Evolutionary conservation across 37 sponge, comb jelly and placozoan genomes (phyloP).

Genomic region (Hexactinellida sp.): DNA sequence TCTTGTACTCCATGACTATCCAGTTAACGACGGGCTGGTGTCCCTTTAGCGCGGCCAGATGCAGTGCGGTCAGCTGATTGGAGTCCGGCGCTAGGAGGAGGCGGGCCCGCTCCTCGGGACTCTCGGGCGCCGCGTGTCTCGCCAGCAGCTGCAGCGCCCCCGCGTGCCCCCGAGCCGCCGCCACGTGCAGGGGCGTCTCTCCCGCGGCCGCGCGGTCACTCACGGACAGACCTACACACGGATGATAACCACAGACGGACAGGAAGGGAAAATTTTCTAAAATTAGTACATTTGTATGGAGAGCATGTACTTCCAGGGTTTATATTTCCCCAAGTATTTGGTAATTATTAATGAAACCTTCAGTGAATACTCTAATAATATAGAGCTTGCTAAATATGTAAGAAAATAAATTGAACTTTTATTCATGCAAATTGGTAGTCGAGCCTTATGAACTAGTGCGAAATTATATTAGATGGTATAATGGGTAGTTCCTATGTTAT

Average conservation of each 20-base stretch:
- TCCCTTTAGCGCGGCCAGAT: background rate
- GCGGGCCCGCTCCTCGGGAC: background rate
- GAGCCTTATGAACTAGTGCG: too few species aligned
- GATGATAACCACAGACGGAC: background rate
- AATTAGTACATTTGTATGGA: too few species aligned
- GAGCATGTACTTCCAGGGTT: too few species aligned
- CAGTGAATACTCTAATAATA: too few species aligned
- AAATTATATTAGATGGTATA: too few species aligned
- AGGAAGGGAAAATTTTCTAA: background rate
- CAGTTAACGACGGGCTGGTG: slow-evolving; percentile 8
- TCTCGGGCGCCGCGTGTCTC: background rate
- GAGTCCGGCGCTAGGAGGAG: background rate
- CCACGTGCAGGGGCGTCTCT: slow-evolving; percentile 8
- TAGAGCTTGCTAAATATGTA: too few species aligned
- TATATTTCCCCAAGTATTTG: too few species aligned
- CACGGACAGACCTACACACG: background rate
- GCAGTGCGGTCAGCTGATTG: background rate
- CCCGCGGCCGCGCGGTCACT: background rate
- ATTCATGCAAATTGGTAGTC: too few species aligned
- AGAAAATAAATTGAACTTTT: too few species aligned
- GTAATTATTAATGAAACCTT: too few species aligned
- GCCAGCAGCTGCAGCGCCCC: background rate
- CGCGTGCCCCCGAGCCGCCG: slow-evolving; percentile 2
- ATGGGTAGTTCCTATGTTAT: too few species aligned
- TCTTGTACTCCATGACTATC: slow-evolving; percentile 11